Conservation (phyloP, 2,888 invertebrate species). For the Fragum sueziense region DNA sequence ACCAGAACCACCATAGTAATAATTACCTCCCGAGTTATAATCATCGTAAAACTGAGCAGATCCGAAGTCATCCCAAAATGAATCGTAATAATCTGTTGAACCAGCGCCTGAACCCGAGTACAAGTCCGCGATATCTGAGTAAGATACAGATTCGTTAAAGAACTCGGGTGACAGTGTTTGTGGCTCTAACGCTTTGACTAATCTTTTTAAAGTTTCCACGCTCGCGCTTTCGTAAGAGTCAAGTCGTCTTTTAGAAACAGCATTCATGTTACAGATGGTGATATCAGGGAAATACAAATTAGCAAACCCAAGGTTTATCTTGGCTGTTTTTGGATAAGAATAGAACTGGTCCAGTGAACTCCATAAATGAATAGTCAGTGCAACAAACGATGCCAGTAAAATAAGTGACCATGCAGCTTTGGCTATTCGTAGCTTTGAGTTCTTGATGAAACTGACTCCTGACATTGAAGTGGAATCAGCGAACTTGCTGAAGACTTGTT, state of each 20-base stretch:
- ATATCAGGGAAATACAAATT: not conserved
- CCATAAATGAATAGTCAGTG: not conserved
- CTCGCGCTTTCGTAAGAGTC: not conserved
- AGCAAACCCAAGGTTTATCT: not conserved
- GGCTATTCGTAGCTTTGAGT: not conserved
- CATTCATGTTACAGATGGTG: slow-evolving; percentile 1
- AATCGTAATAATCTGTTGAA: not conserved
- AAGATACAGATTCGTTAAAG: not conserved
- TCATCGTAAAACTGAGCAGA: not conserved
- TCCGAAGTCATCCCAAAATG: not conserved
- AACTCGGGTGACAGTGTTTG: not conserved
- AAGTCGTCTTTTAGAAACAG: not conserved
- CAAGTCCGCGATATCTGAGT: not conserved
- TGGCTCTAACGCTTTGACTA: not conserved
- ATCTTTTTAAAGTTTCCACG: not conserved
- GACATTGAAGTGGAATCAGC: not conserved
- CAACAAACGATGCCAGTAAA: not conserved
- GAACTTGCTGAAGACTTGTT: not conserved
- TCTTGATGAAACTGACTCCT: not conserved
- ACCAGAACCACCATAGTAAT: not conserved
- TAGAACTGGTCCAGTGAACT: not conserved
- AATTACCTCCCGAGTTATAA: not conserved
- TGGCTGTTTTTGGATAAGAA: slow-evolving; percentile 1
- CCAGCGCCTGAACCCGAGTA: not conserved
- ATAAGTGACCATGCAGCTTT: not conserved